phyloP scores from a whole-genome alignment of 2,113 vertebrate species.

The Callipepla californica region DNA sequence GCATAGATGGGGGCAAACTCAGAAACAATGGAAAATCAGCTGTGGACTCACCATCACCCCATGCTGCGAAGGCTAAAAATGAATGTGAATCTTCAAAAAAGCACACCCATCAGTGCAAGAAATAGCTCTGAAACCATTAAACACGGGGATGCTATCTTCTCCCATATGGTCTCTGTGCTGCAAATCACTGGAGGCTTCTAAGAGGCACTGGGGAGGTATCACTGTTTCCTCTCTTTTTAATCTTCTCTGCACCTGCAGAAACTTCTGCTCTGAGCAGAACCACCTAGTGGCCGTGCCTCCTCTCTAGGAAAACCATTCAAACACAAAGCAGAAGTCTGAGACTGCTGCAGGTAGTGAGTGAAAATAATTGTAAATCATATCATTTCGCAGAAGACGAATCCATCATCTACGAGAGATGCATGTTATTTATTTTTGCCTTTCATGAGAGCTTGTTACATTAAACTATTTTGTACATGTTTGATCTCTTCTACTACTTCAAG shows the following conservation, averaged over 20 bases:
- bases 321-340: neutral
- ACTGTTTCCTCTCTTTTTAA: neutral
- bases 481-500: neutral
- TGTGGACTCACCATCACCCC: neutral
- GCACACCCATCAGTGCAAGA: neutral
- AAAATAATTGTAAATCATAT: neutral
- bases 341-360: neutral
- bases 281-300: neutral
- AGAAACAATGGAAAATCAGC: neutral
- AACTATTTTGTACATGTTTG: constrained; percentile 10
- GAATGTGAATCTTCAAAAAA: neutral
- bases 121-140: neutral
- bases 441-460: neutral
- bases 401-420: neutral
- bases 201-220: neutral
- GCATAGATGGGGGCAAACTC: neutral
- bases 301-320: neutral
- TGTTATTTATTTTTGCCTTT: neutral
- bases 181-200: neutral
- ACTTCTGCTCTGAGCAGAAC: neutral
- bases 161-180: neutral
- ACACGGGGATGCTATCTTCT: neutral
- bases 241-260: neutral
- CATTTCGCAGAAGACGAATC: neutral
- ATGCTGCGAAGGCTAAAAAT: neutral